These are phyloP conservation scores for Homarus gammarus DNA, from an alignment of 2,888 invertebrate genomes.

Conservation along the genomic window DNA sequence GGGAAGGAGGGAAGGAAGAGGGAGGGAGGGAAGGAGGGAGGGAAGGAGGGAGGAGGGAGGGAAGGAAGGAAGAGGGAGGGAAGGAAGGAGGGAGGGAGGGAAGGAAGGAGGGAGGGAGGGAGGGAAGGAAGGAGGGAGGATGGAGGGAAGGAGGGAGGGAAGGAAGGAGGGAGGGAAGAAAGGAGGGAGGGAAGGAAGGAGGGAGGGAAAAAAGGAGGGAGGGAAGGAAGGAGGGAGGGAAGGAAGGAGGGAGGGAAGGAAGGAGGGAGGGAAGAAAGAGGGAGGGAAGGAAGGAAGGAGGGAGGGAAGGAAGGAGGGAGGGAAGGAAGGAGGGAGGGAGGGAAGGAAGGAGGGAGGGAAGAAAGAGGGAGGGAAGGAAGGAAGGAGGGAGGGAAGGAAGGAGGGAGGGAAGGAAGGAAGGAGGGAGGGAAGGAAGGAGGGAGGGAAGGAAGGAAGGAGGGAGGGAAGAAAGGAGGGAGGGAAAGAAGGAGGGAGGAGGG, in stretches of 20 bases:
- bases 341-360: not conserved
- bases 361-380: not conserved
- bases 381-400: not conserved
- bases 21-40: too few relatives aligned
- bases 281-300: not conserved
- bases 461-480: too few relatives aligned
- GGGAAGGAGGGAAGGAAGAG: not conserved
- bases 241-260: too few relatives aligned
- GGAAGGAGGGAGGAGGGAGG: not conserved
- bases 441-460: not conserved
- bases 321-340: not conserved
- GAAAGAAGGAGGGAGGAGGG: too few relatives aligned
- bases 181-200: too few relatives aligned
- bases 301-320: not conserved
- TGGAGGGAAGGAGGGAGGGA: not conserved
- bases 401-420: not conserved
- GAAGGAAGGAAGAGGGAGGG: not conserved
- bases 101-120: constrained; percentile 4
- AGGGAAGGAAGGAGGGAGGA: not conserved
- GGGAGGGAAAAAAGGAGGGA: not conserved
- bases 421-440: not conserved
- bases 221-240: too few relatives aligned
- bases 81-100: constrained; percentile 3
- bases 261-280: not conserved
- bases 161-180: too few relatives aligned